Evolutionary conservation across 2,888 invertebrate species (phyloP), one percentile per base, ranked within the genome.

Genomic region (Caenorhabditis plicata): DNA sequence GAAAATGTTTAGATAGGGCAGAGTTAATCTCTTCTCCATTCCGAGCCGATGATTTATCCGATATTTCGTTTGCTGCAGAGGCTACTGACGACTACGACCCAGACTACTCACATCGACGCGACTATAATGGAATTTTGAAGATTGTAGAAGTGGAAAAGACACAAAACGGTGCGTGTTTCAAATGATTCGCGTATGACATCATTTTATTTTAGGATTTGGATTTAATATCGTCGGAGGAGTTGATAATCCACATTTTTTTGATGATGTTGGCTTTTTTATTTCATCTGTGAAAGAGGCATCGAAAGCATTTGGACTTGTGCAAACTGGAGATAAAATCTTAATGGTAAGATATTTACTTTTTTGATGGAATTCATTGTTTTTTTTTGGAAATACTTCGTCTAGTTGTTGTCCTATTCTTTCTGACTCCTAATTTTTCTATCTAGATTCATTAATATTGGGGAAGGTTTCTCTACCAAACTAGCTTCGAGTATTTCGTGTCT

Each of bases 201-300:
- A 40, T 17, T 40, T 9, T 5, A 31, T 8, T 64, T 29, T 33
- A 82, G 83, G 83, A 50, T 77, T 83, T 23, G 83, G 83, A 19
- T 83, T 83, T 74, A 83, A 83, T 71, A 83, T 83, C 36, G 75
- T 82, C 38, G 83, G 83, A 46, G 83, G 83, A 20, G 72, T 72
- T 27, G 83, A 83, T 64, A 67, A 60, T 40, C 74, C 74, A 13
- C 81, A 82, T 62, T 74, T 83, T 38, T 76, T 77, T 7, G 82
- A 81, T 23, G 82, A 83, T 53, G 53, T 68, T 29, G 83, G 83
- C 15, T 82, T 83, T 39, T 83, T 82, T 74, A 81, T 83, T 9
- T 82, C 83, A 3, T 80, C 81, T 55, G 75, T 83, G 23, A 77
- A 81, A 55, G 79, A 81, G 44, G 78, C 78, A 62, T 82, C 82